Evolutionary conservation across 2,888 invertebrate species (phyloP), one percentile per base, ranked within the genome.

Genomic region (Sabellastarte sp.): DNA sequence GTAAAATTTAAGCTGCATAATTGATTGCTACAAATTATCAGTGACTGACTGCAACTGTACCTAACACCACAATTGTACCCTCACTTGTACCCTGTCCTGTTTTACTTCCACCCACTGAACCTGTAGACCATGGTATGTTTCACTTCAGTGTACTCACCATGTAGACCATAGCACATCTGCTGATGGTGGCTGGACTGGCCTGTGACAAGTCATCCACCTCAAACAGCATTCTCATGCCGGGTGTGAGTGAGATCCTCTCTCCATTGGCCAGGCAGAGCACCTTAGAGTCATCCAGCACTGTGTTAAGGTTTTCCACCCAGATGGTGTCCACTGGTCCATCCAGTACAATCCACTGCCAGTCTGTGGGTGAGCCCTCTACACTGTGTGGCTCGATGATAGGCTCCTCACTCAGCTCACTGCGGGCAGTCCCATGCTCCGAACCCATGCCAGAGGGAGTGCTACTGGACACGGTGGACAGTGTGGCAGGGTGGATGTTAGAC

Each of bases 281-380:
- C 69, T 82, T 82, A 2, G 81, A 80, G 70, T 83, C 84, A 64
- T 84, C 84, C 5, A 84, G 74, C 32, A 81, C 82, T 2, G 84
- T 84, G 70, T 84, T 84, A 31, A 84, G 77, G 66, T 83, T 84
- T 72, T 84, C 84, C 29, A 83, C 82, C 83, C 84, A 84, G 60
- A 81, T 69, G 2, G 83, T 83, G 67, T 84, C 83, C 5, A 84
- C 82, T 0, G 84, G 84, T 3, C 84, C 84, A 59, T 84, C 84
- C 24, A 84, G 73, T 2, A 84, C 74, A 31, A 83, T 64, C 82
- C 82, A 83, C n/a, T 76, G 73, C 81, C 83, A 82, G 67, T 69
- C 65, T 29, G 62, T 63, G 29, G 59, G 50, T 28, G 26, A 24
- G 29, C 50, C 30, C 10, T 55, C 61, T 28, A 33, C 26, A 5